Evolutionary conservation across 2,113 vertebrate genomes (phyloP).

Genomic region (Hystrix cristata): DNA sequence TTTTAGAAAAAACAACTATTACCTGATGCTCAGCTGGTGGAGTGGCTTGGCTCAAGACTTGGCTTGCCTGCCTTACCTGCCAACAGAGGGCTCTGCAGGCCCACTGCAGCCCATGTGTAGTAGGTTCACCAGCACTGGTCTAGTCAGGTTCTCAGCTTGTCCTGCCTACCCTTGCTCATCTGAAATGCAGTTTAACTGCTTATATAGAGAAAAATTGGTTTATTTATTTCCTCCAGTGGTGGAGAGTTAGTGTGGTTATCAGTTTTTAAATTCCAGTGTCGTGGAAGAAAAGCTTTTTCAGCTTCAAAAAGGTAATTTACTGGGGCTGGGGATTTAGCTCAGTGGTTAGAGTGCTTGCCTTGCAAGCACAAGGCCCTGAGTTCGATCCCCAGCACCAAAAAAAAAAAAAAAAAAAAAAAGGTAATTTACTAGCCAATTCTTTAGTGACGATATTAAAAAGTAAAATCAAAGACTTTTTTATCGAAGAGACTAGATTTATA

Average conservation of each 20-base stretch:
- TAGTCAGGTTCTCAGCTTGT: background rate
- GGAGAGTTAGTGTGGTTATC: background rate
- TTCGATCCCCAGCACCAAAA: too few species aligned
- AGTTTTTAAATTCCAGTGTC: constrained; percentile 54
- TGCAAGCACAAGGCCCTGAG: too few species aligned
- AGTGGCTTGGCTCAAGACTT: background rate
- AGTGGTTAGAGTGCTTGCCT: too few species aligned
- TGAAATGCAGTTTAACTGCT: constrained; percentile 19
- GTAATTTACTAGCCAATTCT: constrained; percentile 2
- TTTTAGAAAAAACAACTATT: background rate
- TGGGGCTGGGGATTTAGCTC: too few species aligned
- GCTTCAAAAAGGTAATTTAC: constrained; percentile 46
- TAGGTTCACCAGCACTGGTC: background rate
- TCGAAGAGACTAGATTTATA: constrained; percentile 8
- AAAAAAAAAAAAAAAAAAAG: too few species aligned
- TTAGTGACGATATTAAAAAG: constrained; percentile 53
- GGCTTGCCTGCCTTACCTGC: background rate
- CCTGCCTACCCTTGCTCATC: background rate
- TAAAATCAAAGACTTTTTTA: constrained; percentile 8
- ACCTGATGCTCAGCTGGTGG: background rate
- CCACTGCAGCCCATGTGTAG: too few species aligned
- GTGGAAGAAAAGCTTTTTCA: constrained; percentile 46
- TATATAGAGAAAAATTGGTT: constrained; percentile 49
- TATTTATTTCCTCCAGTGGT: constrained; percentile 25
- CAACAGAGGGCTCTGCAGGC: background rate